Conservation (phyloP, 1,140 invertebrate genomes). For the Caenorhabditis tropicalis region DNA sequence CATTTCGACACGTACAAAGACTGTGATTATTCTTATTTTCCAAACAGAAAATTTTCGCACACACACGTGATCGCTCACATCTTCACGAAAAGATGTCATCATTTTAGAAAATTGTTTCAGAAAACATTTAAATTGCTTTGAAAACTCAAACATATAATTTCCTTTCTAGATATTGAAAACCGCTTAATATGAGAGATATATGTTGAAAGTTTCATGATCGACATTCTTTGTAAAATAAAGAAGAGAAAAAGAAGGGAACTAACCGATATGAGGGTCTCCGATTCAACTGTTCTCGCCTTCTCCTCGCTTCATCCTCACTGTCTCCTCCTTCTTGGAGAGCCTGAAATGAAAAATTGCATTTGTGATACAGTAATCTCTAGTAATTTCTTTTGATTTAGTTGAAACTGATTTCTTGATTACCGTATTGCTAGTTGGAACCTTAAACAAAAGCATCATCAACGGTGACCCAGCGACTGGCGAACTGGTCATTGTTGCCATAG, state of each 20-base stretch:
- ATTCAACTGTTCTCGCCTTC: constrained; percentile 56
- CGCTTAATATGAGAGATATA: neutral
- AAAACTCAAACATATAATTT: neutral
- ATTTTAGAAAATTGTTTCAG: neutral
- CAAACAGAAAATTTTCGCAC: neutral
- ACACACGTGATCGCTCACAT: neutral
- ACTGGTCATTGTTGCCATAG: constrained; percentile 27
- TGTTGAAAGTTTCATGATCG: neutral
- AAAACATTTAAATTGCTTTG: neutral
- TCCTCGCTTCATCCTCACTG: constrained; percentile 56
- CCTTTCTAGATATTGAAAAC: neutral
- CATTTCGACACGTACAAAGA: neutral
- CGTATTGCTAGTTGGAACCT: constrained; percentile 33
- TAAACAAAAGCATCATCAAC: constrained; percentile 39
- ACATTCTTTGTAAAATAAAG: neutral
- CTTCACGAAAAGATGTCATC: neutral
- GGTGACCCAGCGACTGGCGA: constrained; percentile 12
- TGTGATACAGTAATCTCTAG: too few relatives aligned
- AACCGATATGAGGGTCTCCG: constrained; percentile 55
- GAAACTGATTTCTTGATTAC: constrained; percentile 1
- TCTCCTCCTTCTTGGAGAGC: constrained; percentile 27
- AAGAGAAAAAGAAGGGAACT: constrained; percentile 3
- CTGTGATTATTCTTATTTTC: neutral
- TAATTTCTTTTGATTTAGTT: too few relatives aligned
- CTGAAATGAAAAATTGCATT: neutral